Evolutionary conservation across 2,113 vertebrate genomes (phyloP).

Genomic region (Phyllostomus hastatus): DNA sequence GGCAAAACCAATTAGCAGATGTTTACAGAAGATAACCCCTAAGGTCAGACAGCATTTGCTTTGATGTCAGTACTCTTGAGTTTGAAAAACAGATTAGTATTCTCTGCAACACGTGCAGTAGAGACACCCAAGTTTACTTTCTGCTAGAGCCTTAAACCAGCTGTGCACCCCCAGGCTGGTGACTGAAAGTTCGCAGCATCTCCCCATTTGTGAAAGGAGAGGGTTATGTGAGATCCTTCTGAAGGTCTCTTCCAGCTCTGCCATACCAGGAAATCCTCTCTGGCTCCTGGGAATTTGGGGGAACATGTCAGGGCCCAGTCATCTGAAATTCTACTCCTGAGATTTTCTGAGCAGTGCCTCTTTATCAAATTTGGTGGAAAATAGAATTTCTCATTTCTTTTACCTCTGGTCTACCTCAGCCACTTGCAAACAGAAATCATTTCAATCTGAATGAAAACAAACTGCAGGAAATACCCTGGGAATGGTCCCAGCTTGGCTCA

Average conservation of each 20-base stretch:
- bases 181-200: neutral
- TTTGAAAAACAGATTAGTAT: conserved; percentile 52
- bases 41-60: conserved; percentile 85
- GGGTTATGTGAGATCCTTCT: neutral
- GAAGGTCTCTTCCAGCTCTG: neutral
- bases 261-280: conserved; percentile 17
- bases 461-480: neutral
- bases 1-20: conserved; percentile 93
- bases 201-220: neutral
- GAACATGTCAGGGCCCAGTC: neutral
- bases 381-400: neutral
- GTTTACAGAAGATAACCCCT: conserved; percentile 89
- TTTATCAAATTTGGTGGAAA: neutral
- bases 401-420: neutral
- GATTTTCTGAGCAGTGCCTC: neutral
- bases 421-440: neutral
- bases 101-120: neutral
- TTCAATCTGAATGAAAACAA: neutral
- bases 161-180: conserved; percentile 24
- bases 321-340: neutral
- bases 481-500: neutral
- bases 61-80: conserved; percentile 49
- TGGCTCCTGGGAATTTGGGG: neutral
- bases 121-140: neutral
- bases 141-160: neutral